Evolutionary conservation across 2,113 vertebrate genomes (phyloP).

Genomic region (Paracanthobrama guichenoti): DNA sequence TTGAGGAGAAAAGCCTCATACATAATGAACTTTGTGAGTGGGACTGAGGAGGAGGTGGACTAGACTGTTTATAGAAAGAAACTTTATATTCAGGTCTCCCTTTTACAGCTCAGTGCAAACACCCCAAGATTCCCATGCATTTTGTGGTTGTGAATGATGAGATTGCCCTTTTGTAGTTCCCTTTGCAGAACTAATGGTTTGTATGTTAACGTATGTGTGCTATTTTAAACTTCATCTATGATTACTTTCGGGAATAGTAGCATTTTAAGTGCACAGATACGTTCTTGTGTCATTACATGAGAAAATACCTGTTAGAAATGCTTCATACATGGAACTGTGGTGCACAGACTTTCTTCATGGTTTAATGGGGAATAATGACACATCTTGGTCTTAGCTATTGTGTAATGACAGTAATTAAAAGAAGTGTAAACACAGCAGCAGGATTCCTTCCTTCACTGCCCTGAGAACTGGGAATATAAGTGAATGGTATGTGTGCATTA

Average conservation of each 20-base stretch:
- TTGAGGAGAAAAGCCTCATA: conserved; percentile 45
- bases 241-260: background rate
- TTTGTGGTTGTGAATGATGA: background rate
- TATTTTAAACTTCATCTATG: background rate
- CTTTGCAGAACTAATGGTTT: conserved; percentile 12
- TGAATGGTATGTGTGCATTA: conserved; percentile 28
- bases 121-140: background rate
- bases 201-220: background rate
- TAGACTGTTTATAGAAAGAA: conserved; percentile 30
- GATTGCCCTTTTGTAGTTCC: background rate
- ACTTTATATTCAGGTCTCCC: background rate
- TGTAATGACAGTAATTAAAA: conserved; percentile 50
- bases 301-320: background rate
- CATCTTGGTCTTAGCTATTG: conserved; percentile 28
- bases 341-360: conserved; percentile 21
- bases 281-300: background rate
- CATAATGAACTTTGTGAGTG: conserved; percentile 57
- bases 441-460: conserved; percentile 29
- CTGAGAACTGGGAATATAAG: conserved; percentile 36
- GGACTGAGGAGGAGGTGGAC: conserved; percentile 37
- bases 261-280: background rate
- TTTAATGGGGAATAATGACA: conserved; percentile 52
- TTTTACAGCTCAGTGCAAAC: background rate
- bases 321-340: background rate
- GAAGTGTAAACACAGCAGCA: conserved; percentile 33